Evolutionary conservation across 2,888 invertebrate species (phyloP), one percentile per base, ranked within the genome.

Genomic region (Dolichomitus sp.): DNA sequence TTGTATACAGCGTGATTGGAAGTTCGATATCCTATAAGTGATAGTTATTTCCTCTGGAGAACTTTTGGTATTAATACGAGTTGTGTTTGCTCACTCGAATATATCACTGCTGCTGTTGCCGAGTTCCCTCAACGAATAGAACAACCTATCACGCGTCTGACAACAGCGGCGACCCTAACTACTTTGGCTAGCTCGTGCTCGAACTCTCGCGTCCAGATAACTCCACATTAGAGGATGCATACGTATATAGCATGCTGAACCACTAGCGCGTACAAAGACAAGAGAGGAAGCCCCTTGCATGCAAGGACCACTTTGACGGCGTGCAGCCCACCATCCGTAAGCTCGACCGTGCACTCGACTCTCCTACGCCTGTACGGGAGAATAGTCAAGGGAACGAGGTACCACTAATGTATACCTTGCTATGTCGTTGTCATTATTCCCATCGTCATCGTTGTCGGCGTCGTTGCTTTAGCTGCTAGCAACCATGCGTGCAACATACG

Each of bases 121-220:
- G 66, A 73, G 72, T 83, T 76, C 30, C 76, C 48, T 63, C 30
- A 42, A 50, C 73, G 73, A 68, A 75, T 79, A 48, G 72, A 75
- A 75, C 68, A 73, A 68, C 57, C 72, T 79, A 75, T 76, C 82
- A 72, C 84, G 66, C 52, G 81, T 79, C 82, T 82, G 74, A 84
- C 72, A 79, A 78, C 57, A 72, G 83, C 80, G 76, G 68, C 66
- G 23, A 57, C 76, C 76, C 75, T 80, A 80, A 83, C 83, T 80
- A 83, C 76, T 80, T 73, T 54, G 80, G 68, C 57, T 68, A 61
- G 76, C 42, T 77, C 40, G 57, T 70, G 66, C 61, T 61, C 57
- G 45, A 33, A 37, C 52, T 59, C 52, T 48, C 37, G 52, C 59
- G 59, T n/a, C 33, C 65, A 23, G 33, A 48, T 42, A 59, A 72